These are phyloP conservation scores for Podilymbus podiceps DNA, from an alignment of 2,113 vertebrate genomes.

Conservation along the genomic window DNA sequence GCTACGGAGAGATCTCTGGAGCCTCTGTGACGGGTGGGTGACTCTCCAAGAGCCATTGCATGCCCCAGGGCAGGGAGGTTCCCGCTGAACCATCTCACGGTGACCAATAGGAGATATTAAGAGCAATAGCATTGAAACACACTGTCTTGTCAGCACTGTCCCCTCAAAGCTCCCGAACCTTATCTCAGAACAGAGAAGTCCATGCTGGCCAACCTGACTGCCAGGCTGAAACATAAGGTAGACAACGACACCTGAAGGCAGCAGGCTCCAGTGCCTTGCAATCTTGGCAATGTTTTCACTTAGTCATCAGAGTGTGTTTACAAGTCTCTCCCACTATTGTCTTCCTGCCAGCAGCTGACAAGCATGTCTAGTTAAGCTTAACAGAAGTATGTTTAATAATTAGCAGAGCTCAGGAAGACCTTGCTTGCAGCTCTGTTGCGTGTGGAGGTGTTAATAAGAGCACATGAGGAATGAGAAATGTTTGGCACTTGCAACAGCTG, in stretches of 20 bases:
- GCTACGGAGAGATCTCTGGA: background rate
- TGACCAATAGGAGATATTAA: background rate
- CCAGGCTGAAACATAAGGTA: background rate
- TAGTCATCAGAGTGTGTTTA: background rate
- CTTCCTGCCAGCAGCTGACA: conserved; percentile 41
- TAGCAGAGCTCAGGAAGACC: conserved; percentile 29
- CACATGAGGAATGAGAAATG: background rate
- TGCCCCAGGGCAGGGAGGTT: background rate
- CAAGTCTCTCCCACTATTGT: conserved; percentile 3
- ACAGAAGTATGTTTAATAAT: conserved; percentile 45
- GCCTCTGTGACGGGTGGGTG: background rate
- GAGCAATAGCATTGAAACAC: background rate
- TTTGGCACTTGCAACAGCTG: background rate
- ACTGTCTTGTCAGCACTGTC: background rate
- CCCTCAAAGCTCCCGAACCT: background rate
- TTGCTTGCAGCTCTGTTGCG: background rate
- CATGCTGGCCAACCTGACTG: background rate
- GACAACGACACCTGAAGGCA: conserved; percentile 57
- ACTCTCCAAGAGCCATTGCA: rapidly evolving
- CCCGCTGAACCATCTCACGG: background rate
- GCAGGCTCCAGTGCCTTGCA: background rate
- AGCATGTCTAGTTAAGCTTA: conserved; percentile 21
- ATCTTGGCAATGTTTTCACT: background rate
- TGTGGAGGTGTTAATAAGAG: conserved; percentile 43
- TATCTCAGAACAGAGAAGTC: background rate